Evolutionary conservation across 92 coral and sea anemone genomes (phyloP), one percentile per base, ranked within the genome.

Genomic region (Ricordea florida): DNA sequence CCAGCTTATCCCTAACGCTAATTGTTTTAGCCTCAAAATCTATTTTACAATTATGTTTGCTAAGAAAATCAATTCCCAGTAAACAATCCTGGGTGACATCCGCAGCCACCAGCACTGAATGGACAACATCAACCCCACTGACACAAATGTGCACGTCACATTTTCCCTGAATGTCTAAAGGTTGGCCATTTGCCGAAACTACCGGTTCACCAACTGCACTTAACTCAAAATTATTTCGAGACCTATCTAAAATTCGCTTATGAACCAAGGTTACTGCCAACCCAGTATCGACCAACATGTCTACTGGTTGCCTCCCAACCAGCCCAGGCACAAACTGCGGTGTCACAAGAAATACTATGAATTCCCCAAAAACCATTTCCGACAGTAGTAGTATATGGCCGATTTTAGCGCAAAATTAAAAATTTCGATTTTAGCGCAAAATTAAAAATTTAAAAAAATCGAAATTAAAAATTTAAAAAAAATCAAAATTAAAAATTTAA

Each of bases 51-150:
- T 27, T 44, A n/a, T 37, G 49, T 10, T 63, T 57, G 14, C 49
- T 51, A 11, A 81, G 69, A 44, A 63, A 81, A 40, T 81, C 76
- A 1, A 43, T 53, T 10, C 82, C 82, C 15, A 75, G 34, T 21
- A 66, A 50, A 74, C 83, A 62, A 25, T 67, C 78, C 31, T 76
- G 83, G 1, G 83, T 62, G 10, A 75, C 51, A 31, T 82, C 88
- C 9, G 31, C 69, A 18, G 83, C 65, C n/a, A 64, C 88, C 69
- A 74, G 34, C 27, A 82, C 78, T 23, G 52, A 41, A 20, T 60
- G 75, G 8, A 62, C 27, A 33, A 57, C 81, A 55, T 30, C 4
- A 18, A 62, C 55, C 24, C 82, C 72, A n/a, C 37, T 46, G 4
- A 65, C 25, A 20, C 42, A 44, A 16, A 82, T 47, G 3, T 64